phyloP scores from a whole-genome alignment of 2,888 invertebrate species.

The Megaustenia siamemsis region DNA sequence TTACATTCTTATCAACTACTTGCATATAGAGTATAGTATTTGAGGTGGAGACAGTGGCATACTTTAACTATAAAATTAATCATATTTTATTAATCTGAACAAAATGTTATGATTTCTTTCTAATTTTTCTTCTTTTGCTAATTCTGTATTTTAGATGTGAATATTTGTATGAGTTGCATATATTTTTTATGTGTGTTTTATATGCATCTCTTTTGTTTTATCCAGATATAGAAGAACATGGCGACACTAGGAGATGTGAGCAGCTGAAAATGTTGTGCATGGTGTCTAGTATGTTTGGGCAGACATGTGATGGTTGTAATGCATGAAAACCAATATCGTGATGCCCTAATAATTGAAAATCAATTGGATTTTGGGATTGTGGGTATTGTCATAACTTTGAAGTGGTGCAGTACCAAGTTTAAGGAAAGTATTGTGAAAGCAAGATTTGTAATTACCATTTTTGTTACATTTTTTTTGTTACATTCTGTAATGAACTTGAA shows the following conservation, averaged over 20 bases:
- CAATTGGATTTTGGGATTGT: not conserved
- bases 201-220: conserved; percentile 6
- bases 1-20: too few species aligned
- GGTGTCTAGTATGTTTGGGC: not conserved
- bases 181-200: too few species aligned
- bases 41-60: too few species aligned
- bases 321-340: not conserved
- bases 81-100: too few species aligned
- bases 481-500: not conserved
- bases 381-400: not conserved
- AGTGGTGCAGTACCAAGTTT: not conserved
- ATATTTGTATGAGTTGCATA: too few species aligned
- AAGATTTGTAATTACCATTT: not conserved
- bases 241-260: conserved; percentile 3
- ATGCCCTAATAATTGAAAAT: not conserved
- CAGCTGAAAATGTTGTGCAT: not conserved
- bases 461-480: not conserved
- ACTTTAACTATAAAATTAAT: too few species aligned
- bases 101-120: too few species aligned
- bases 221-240: conserved; percentile 30
- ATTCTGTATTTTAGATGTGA: too few species aligned
- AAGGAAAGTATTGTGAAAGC: not conserved
- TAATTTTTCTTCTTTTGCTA: too few species aligned
- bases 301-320: not conserved
- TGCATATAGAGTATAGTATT: too few species aligned